Base-by-base conservation (phyloP, 2,113 vertebrate species). In the Clinocottus analis region DNA sequence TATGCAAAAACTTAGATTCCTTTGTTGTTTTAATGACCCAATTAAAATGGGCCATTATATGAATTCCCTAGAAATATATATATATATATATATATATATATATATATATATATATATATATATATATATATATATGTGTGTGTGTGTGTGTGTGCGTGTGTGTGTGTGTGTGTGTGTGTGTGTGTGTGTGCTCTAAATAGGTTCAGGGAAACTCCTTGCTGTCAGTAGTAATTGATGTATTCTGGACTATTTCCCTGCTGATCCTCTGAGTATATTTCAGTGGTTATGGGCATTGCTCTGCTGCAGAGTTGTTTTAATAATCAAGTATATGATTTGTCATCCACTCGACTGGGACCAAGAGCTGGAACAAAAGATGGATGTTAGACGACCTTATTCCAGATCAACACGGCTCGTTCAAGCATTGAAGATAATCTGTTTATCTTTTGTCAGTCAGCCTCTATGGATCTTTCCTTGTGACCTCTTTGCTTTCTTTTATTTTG, bases 161-260 rank as follows among this genome's bases (percentile, higher is more conserved):
- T 31, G 31, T 31, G 31, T 31, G 31, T 31, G 2, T 31, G 7
- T 19, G 7, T 19, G 21, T 45, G 17, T 16, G 17, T 39, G 1
- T 53, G 11, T 11, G 11, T 53, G 27, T 45, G 39, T 27, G 58
- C 72, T 64, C 39, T 41, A 1, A 25, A 41, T 12, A 45, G 60
- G 61, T 53, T 65, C 27, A 45, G 73, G 66, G 76, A 73, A 85
- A 86, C 83, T 83, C 82, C 82, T 64, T 13, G 16, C 23, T 81
- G 69, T 82, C 78, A 11, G 45, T 41, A 19, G 29, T 49, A 74
- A 72, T 81, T 84, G 53, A 70, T 84, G 69, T 72, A 43, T 72
- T 41, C 60, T 75, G 79, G 72, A 82, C 21, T 11, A 51, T 84
- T 87, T 78, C 80, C 87, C 80, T 59, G 43, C 80, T 78, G 27